These are phyloP conservation scores for Macropus fuliginosus DNA, from an alignment of 2,797 vertebrate genomes.

Conservation along the genomic window DNA sequence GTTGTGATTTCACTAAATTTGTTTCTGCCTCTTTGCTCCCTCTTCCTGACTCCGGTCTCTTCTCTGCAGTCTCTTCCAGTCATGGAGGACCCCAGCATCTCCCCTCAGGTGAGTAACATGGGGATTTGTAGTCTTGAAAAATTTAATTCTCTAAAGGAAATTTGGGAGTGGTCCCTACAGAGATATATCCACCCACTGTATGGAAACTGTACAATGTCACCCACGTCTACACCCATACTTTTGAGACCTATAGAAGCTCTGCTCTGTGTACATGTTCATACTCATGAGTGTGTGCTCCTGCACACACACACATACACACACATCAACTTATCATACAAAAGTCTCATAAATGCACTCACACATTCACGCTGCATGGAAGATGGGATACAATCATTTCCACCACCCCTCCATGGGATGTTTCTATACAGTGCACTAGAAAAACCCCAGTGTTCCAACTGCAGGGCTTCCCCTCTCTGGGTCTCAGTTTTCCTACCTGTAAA, in stretches of 20 bases:
- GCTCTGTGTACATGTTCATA: neutral
- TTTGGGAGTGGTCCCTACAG: neutral
- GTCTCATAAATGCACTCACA: neutral
- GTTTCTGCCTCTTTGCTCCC: neutral
- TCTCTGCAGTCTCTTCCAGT: constrained; percentile 67
- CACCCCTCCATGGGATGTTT: neutral
- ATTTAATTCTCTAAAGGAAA: neutral
- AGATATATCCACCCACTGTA: neutral
- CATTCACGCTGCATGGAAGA: neutral
- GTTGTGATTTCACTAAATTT: neutral
- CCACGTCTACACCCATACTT: neutral
- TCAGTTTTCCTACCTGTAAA: neutral
- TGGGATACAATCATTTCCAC: neutral
- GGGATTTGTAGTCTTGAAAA: neutral
- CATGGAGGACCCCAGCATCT: neutral
- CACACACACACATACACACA: neutral
- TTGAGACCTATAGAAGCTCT: neutral
- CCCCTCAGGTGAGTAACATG: constrained; percentile 59
- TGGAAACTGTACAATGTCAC: neutral
- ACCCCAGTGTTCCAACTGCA: neutral
- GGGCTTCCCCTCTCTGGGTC: neutral
- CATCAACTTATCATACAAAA: neutral
- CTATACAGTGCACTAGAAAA: neutral
- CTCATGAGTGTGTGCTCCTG: neutral
- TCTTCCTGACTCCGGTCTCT: constrained; percentile 60